A percentile compares a stretch with the other conserved stretches of the same genome.
These are phyloP conservation scores for Cyanoderma ruficeps DNA, from an alignment of 2,113 vertebrate species.

Conservation along the genomic window DNA sequence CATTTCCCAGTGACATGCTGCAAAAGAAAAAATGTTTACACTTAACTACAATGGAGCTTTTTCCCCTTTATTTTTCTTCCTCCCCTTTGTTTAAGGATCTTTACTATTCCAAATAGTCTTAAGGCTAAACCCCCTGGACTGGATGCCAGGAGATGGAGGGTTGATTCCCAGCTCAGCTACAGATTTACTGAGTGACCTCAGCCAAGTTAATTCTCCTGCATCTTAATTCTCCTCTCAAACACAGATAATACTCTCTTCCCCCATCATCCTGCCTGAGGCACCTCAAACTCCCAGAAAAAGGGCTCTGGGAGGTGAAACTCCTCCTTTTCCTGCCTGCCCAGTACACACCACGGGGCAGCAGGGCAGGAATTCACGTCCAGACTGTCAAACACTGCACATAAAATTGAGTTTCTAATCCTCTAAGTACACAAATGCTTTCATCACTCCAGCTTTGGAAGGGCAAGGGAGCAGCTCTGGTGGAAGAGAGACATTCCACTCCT, in stretches of 20 bases:
- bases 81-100: neutral
- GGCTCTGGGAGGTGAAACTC: neutral
- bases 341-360: rapidly evolving
- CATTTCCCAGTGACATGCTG: rapidly evolving
- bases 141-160: neutral
- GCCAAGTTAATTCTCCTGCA: constrained; percentile 2
- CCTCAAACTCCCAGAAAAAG: no score
- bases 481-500: neutral
- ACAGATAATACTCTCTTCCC: neutral
- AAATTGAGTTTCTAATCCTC: neutral
- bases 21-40: neutral
- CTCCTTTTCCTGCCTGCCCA: neutral
- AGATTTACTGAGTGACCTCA: constrained; percentile 12
- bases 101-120: neutral
- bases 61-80: neutral
- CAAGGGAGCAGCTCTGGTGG: neutral
- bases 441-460: neutral
- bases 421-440: neutral
- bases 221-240: neutral
- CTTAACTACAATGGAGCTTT: neutral
- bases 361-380: neutral
- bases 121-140: neutral
- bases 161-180: constrained; percentile 16
- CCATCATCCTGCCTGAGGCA: neutral
- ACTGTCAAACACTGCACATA: neutral